These are phyloP conservation scores for Coptodon bakossiorum DNA, from an alignment of 2,113 vertebrate species.

Conservation along the genomic window DNA sequence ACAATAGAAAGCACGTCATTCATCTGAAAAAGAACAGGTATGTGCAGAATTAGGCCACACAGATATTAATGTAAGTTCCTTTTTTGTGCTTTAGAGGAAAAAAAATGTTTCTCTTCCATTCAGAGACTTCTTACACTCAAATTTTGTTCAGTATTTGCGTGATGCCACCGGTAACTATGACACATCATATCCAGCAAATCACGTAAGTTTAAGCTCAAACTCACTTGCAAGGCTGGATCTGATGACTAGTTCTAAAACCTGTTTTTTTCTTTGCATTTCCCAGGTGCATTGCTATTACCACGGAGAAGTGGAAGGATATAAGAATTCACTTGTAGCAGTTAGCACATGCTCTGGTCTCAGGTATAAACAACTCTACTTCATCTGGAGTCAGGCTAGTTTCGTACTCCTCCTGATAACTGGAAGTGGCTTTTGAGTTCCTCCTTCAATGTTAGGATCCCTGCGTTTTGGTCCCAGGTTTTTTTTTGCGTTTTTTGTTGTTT, in stretches of 20 bases:
- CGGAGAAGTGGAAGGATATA: constrained; percentile 62
- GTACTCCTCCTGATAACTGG: neutral
- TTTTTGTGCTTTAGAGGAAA: neutral
- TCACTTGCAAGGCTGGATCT: neutral
- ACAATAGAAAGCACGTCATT: constrained; percentile 35
- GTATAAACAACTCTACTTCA: constrained; percentile 17
- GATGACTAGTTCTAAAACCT: neutral
- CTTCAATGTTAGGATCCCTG: neutral
- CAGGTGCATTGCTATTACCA: constrained; percentile 70
- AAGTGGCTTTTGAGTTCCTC: neutral
- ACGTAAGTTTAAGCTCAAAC: constrained; percentile 21
- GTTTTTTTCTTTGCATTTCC: neutral
- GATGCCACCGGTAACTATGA: neutral
- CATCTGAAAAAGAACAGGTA: constrained; percentile 67
- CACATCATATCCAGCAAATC: neutral
- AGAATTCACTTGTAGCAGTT: constrained; percentile 64
- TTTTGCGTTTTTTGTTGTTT: neutral
- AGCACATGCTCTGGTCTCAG: constrained; percentile 73
- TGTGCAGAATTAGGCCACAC: neutral
- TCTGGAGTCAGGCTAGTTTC: neutral
- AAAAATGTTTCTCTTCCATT: neutral
- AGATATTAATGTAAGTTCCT: neutral
- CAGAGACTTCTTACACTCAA: constrained; percentile 67
- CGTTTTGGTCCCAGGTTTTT: neutral
- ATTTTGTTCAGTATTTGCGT: constrained; percentile 48